Base-by-base conservation (phyloP, 2,113 vertebrate species). In the Lanius ludovicianus region DNA sequence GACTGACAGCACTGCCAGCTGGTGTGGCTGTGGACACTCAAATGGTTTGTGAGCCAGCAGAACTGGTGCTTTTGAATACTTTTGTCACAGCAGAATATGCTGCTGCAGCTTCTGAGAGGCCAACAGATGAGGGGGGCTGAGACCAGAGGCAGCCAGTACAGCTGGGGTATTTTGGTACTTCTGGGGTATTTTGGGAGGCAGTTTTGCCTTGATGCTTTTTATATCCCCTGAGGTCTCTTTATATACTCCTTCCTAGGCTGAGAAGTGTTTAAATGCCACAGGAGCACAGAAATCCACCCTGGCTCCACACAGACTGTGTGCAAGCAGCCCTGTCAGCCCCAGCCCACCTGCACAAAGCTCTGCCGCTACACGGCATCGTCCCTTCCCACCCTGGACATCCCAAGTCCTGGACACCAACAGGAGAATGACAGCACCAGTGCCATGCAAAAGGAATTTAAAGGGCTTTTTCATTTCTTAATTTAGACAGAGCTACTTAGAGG, bases 331-430 rank as follows among this genome's bases (percentile, higher is more conserved):
- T 24, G 50, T 1, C 50, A 85, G 41, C 49, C 69, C 44, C 63
- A 49, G 19, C 37, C 41, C 7, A 71, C n/a, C 65, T 21, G 42
- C 0, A 3, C 41, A 4, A 23, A 6, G 52, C 62, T 64, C 67
- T 33, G 57, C 6, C 0, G 1, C 47, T 15, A 4, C 33, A n/a
- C 1, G 1, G 31, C 31, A 17, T 11, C 1, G 0, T 2, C 23
- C 0, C 0, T 2, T 35, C 37, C 42, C 65, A 6, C 2, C 33
- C 4, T 42, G 56, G 57, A 27, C 71, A 68, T 7, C 44, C 39
- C 46, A 6, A 1, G 5, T 23, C 57, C 67, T 5, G 1, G 17
- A 14, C 75, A 39, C n/a, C 44, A 37, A 14, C 6, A 63, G 52
- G 41, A 87, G 8, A 78, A 63, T 33, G 60, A 57, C 71, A 86